Conservation (phyloP, 30 jellyfish, hydroid and myxozoan species). For the Hydra vulgaris region DNA sequence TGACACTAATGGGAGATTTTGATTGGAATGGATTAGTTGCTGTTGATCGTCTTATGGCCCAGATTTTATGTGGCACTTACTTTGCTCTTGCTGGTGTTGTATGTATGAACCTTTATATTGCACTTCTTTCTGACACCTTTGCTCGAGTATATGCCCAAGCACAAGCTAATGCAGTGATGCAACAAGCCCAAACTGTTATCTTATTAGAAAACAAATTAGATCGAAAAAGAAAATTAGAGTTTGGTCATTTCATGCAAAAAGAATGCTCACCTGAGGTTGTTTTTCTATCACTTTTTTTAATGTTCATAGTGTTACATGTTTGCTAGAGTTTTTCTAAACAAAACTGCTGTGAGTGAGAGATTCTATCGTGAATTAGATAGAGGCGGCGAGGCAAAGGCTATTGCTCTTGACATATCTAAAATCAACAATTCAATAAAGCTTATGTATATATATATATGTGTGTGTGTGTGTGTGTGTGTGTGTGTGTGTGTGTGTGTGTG, state of each 20-base stretch:
- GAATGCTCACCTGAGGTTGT: constrained; percentile 92
- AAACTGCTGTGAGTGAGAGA: no score
- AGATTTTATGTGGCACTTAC: constrained; percentile 80
- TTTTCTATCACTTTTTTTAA: not conserved
- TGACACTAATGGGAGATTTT: constrained; percentile 87
- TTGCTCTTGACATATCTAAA: no score
- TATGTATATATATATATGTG: no score
- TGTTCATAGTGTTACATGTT: not conserved
- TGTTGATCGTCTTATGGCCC: constrained; percentile 75
- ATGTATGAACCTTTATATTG: constrained; percentile 90
- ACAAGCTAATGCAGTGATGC: constrained; percentile 98
- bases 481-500: no score
- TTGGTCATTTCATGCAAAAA: constrained; percentile 85
- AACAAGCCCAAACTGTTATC: constrained; percentile 80
- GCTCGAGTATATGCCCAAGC: constrained; percentile 98
- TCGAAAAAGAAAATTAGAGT: constrained; percentile 50
- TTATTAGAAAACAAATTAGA: constrained; percentile 62
- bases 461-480: no score
- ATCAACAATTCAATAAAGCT: no score
- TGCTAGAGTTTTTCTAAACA: no score
- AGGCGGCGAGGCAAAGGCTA: no score
- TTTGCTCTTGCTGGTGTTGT: constrained; percentile 95
- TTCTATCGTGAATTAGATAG: no score
- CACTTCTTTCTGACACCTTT: constrained; percentile 83
- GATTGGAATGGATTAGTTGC: constrained; percentile 48